Conservation (phyloP, 2,113 vertebrate species). For the Crocuta crocuta region DNA sequence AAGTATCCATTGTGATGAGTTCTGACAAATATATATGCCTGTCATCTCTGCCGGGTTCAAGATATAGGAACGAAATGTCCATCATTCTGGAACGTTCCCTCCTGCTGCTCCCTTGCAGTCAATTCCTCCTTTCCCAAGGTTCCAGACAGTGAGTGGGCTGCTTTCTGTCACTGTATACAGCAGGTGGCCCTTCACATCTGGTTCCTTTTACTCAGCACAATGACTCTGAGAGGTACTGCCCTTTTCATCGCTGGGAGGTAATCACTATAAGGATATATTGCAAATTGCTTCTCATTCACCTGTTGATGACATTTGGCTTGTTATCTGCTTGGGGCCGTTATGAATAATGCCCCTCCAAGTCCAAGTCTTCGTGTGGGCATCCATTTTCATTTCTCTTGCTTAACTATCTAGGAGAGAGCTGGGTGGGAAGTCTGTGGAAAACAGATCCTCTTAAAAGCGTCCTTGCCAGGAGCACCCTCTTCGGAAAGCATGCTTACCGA, state of each 20-base stretch:
- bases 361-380: background rate
- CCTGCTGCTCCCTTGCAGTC: background rate
- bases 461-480: background rate
- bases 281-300: background rate
- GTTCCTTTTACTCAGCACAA: background rate
- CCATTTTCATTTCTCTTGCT: background rate
- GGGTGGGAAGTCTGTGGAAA: background rate
- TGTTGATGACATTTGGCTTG: background rate
- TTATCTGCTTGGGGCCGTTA: background rate
- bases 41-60: background rate
- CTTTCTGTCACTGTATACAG: background rate
- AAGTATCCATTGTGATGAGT: background rate
- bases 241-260: background rate
- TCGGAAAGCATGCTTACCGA: background rate
- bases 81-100: background rate
- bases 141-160: background rate
- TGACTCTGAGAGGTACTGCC: background rate
- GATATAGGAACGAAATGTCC: background rate
- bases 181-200: background rate
- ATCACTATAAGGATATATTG: background rate
- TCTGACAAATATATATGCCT: background rate
- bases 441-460: background rate
- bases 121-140: background rate
- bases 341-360: background rate
- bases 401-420: background rate